These are phyloP conservation scores for Eurytoma adleriae DNA, from an alignment of 2,888 invertebrate genomes.

Conservation along the genomic window DNA sequence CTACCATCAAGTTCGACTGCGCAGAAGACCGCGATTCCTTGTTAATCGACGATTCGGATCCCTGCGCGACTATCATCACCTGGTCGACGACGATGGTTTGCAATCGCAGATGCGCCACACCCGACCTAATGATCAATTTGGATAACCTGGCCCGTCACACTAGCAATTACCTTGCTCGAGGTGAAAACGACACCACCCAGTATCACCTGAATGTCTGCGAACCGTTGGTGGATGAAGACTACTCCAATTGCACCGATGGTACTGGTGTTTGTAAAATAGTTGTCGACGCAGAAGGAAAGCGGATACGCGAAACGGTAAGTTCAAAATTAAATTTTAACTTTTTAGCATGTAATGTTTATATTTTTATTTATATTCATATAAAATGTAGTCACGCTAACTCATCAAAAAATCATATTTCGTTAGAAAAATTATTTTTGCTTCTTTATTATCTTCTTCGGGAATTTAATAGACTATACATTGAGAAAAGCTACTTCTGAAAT, in stretches of 20 bases:
- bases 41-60: not conserved
- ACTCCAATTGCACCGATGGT: not conserved
- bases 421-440: too few relatives aligned
- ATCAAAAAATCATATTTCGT: too few relatives aligned
- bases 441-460: too few relatives aligned
- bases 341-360: too few relatives aligned
- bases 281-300: not conserved
- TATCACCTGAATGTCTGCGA: constrained; percentile 29
- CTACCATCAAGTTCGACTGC: constrained; percentile 67
- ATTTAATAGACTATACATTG: too few relatives aligned
- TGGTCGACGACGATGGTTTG: constrained; percentile 16
- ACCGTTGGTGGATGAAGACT: not conserved
- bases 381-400: too few relatives aligned
- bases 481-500: too few relatives aligned
- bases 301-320: constrained; percentile 7
- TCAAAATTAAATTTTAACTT: not conserved
- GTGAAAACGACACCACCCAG: not conserved
- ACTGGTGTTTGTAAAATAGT: constrained; percentile 17
- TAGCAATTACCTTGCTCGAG: constrained; percentile 11
- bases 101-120: not conserved
- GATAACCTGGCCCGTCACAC: not conserved
- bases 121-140: constrained; percentile 14
- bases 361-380: too few relatives aligned
- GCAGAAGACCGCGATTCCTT: constrained; percentile 58
- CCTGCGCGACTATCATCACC: constrained; percentile 12